Base-by-base conservation (phyloP, 2,888 invertebrate species). In the Branchipolynoe longqiensis region DNA sequence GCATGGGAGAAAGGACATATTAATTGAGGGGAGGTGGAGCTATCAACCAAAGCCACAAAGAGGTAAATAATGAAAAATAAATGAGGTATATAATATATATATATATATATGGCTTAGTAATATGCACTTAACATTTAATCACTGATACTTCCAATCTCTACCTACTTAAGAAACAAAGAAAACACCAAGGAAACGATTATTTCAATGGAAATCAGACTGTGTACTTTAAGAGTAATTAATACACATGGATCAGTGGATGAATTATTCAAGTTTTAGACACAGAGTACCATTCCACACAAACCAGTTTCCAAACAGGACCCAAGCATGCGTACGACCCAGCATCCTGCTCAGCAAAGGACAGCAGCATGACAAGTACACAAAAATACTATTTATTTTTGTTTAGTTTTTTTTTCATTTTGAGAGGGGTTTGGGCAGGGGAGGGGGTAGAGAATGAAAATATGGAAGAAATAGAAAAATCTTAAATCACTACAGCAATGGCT, bases 71-170 rank as follows among this genome's bases (percentile, higher is more conserved):
- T 36, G 36, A 14, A 33, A 69, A 69, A 33, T 33, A 69, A 69
- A 69, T 69, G 69, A 69, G 69, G 69, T 69, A 69, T 69, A 36
- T 69, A 18, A 18, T 33, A 18, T 33, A n/a, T 69, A 58, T 58
- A 69, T 69, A 69, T 38, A n/a, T n/a, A n/a, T n/a, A n/a, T n/a
- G n/a, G n/a, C n/a, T n/a, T n/a, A n/a, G n/a, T n/a, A n/a, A n/a
- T n/a, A n/a, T n/a, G n/a, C n/a, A n/a, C 38, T 69, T 69, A 69
- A 69, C 69, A 69, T 18, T 62, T 69, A 33, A 69, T 69, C 69
- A 36, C 69, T 38, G 31, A 62, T 62, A 62, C 69, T 69, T 4
- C 22, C 18, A 8, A 2, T 62, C 25, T 31, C n/a, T n/a, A n/a
- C n/a, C n/a, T n/a, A n/a, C n/a, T n/a, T n/a, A n/a, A n/a, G n/a